phyloP scores from a whole-genome alignment of 2,888 invertebrate species.

The Orthosia incerta region DNA sequence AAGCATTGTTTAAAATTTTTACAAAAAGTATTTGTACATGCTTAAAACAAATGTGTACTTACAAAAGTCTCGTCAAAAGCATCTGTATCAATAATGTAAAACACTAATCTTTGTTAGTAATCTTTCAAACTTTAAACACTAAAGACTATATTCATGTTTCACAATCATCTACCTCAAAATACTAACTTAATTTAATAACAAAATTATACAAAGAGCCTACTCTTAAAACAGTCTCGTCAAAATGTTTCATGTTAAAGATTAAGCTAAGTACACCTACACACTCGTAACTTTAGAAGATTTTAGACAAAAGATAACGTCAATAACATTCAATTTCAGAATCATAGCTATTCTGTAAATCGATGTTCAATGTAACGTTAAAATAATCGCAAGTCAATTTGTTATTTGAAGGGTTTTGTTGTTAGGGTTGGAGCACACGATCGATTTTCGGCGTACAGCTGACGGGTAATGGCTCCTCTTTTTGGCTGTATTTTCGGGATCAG shows the following conservation, averaged over 20 bases:
- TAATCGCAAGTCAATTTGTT: slow-evolving; percentile 50
- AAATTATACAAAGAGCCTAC: slow-evolving; percentile 26
- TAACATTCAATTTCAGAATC: slow-evolving; percentile 37
- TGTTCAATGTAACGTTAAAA: slow-evolving; percentile 42
- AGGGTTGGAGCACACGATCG: slow-evolving; percentile 32
- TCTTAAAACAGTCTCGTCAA: slow-evolving; percentile 13
- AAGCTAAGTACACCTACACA: slow-evolving; percentile 15
- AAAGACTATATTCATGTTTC: neutral
- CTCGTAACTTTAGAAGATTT: slow-evolving; percentile 13
- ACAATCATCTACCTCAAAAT: neutral
- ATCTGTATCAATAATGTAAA: neutral
- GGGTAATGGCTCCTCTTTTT: slow-evolving; percentile 5
- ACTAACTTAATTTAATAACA: slow-evolving; percentile 9
- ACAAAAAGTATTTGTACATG: too few relatives aligned
- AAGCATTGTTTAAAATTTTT: too few relatives aligned
- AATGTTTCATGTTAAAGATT: slow-evolving; percentile 24
- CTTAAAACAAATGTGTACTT: neutral
- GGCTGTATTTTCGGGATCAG: neutral
- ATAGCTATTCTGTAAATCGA: slow-evolving; percentile 33
- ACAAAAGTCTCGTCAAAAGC: neutral
- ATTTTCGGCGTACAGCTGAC: slow-evolving; percentile 32
- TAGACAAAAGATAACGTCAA: slow-evolving; percentile 44
- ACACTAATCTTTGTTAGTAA: neutral
- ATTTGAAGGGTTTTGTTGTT: slow-evolving; percentile 34
- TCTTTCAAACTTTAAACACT: slow-evolving; percentile 5